A percentile compares a stretch with the other conserved stretches of the same genome.
Evolutionary conservation across 1,140 invertebrate genomes (phyloP).

Genomic region (Drosophila fuyamai): DNA sequence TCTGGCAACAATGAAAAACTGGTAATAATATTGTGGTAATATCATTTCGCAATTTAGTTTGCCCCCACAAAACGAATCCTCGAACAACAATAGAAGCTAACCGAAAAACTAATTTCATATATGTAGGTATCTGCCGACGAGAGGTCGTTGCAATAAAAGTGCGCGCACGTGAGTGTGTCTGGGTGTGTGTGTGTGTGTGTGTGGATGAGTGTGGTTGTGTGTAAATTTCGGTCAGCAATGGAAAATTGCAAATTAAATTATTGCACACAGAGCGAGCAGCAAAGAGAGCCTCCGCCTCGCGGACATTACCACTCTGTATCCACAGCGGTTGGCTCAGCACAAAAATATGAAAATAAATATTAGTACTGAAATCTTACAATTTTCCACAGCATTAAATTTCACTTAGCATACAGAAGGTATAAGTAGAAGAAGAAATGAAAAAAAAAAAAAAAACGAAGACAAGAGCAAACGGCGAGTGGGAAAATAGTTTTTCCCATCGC

Average conservation of each 20-base stretch:
- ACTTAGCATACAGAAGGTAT: slow-evolving; percentile 62
- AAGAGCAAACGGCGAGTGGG: slow-evolving; percentile 5
- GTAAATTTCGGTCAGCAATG: slow-evolving; percentile 43
- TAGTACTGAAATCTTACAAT: slow-evolving; percentile 66
- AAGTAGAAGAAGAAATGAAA: slow-evolving; percentile 1
- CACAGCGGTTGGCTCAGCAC: slow-evolving; percentile 8
- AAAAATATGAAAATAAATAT: slow-evolving; percentile 70
- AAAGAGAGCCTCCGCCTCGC: not conserved
- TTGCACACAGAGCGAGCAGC: slow-evolving; percentile 25
- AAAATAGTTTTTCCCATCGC: slow-evolving; percentile 39
- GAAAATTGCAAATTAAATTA: slow-evolving; percentile 67
- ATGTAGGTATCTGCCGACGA: not conserved
- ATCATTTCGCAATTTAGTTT: slow-evolving; percentile 72
- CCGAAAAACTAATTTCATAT: slow-evolving; percentile 61
- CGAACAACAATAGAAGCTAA: slow-evolving; percentile 40
- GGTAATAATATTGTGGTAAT: slow-evolving; percentile 69
- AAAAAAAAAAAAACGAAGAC: slow-evolving; percentile 1
- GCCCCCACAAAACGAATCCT: slow-evolving; percentile 30
- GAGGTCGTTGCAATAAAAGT: slow-evolving; percentile 12
- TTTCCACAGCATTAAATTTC: slow-evolving; percentile 75
- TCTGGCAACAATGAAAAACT: slow-evolving; percentile 57
- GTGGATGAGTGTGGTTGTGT: slow-evolving; percentile 3
- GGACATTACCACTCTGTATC: not conserved
- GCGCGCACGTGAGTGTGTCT: slow-evolving; percentile 3
- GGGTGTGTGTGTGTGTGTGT: slow-evolving; percentile 2